Percentiles rank a stretch among this genome's conserved stretches.
Evolutionary conservation across 2,888 invertebrate genomes (phyloP).

Genomic region (Oligia strigilis): DNA sequence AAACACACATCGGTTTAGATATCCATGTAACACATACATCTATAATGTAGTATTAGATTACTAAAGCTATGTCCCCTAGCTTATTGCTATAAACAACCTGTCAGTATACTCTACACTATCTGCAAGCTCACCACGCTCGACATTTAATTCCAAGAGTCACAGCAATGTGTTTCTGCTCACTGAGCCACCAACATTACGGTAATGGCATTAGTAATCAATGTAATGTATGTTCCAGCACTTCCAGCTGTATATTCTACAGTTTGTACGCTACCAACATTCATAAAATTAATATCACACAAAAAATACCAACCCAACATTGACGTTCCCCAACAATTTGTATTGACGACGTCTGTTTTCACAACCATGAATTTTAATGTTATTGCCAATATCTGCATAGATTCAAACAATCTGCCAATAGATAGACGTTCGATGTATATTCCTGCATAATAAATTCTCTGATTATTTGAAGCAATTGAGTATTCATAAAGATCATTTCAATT

Average conservation of each 20-base stretch:
- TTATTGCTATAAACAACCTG: constrained; percentile 10
- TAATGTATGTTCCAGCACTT: constrained; percentile 34
- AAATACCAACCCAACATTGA: constrained; percentile 37
- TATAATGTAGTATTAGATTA: background rate
- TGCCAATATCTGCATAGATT: constrained; percentile 59
- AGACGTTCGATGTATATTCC: constrained; percentile 47
- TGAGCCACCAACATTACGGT: constrained; percentile 54
- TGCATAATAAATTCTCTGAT: constrained; percentile 63
- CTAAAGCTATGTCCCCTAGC: background rate
- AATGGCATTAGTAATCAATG: constrained; percentile 58
- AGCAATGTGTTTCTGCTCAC: constrained; percentile 52
- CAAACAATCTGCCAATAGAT: constrained; percentile 52
- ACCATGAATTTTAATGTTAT: constrained; percentile 63
- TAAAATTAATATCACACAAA: constrained; percentile 43
- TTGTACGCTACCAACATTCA: constrained; percentile 27
- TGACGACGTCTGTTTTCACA: constrained; percentile 50
- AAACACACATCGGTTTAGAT: background rate
- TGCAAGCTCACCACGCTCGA: constrained; percentile 33
- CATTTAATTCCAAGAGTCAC: constrained; percentile 54
- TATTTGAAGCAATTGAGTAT: constrained; percentile 71
- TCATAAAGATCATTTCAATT: constrained; percentile 71
- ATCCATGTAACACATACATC: background rate
- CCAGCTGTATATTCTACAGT: background rate
- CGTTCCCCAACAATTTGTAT: constrained; percentile 49
- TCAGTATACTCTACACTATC: constrained; percentile 19